A percentile compares a stretch with the other conserved stretches of the same genome.
These are phyloP conservation scores for Alauda arvensis DNA, from an alignment of 2,797 vertebrate genomes.

Conservation along the genomic window DNA sequence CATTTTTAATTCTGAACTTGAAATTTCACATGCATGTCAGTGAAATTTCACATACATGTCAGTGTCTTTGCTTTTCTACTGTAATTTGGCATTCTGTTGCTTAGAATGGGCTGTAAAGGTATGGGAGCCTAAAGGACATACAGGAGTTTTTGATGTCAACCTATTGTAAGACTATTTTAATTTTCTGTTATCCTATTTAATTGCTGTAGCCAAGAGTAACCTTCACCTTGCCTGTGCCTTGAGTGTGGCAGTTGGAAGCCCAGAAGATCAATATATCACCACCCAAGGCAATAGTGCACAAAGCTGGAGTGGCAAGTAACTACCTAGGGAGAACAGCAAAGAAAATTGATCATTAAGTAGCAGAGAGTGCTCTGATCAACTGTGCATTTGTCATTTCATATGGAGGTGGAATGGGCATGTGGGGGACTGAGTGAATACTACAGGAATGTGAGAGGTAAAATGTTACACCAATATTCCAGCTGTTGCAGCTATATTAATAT, in stretches of 20 bases:
- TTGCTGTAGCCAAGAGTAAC: neutral
- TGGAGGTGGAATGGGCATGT: rapidly evolving
- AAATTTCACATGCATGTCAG: neutral
- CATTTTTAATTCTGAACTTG: neutral
- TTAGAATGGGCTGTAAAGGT: neutral
- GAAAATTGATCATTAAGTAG: neutral
- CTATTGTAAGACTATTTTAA: neutral
- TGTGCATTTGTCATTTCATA: neutral
- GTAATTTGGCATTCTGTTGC: neutral
- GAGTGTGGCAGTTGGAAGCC: neutral
- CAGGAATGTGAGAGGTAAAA: neutral
- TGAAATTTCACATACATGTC: neutral
- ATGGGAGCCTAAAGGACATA: neutral
- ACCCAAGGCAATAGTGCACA: neutral
- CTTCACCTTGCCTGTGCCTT: neutral
- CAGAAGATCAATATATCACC: neutral
- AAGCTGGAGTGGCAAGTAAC: neutral
- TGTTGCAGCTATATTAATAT: neutral
- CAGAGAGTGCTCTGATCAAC: neutral
- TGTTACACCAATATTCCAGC: neutral
- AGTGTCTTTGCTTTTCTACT: neutral
- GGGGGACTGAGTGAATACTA: neutral
- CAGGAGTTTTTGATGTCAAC: neutral
- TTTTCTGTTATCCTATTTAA: neutral
- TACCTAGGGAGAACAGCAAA: neutral